A percentile compares a stretch with the other conserved stretches of the same genome.
These are phyloP conservation scores for Balaenoptera acutorostrata DNA, from an alignment of 2,113 vertebrate genomes.

Conservation along the genomic window DNA sequence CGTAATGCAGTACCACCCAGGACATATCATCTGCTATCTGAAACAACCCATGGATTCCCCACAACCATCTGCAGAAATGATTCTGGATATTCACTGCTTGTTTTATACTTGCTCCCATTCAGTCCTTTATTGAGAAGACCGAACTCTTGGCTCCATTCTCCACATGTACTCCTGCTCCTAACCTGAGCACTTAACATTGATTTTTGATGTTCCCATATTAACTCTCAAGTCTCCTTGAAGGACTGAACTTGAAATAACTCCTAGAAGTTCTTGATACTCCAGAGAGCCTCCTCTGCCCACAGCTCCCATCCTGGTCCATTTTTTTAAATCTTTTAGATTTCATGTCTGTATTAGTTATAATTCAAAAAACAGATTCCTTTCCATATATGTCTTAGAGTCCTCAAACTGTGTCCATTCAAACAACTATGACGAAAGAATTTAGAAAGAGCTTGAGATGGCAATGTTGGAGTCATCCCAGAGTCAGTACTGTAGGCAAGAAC, in stretches of 20 bases:
- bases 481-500: neutral
- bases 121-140: neutral
- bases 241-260: neutral
- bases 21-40: neutral
- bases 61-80: neutral
- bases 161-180: neutral
- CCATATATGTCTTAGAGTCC: neutral
- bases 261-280: neutral
- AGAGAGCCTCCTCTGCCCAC: neutral
- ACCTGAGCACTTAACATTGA: neutral
- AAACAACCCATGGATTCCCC: neutral
- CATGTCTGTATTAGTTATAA: neutral
- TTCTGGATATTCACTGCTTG: neutral
- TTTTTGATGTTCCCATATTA: neutral
- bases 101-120: neutral
- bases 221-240: neutral
- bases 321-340: neutral
- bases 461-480: neutral
- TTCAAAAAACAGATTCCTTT: neutral
- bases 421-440: neutral
- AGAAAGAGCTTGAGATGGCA: neutral
- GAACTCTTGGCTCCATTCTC: neutral
- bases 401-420: neutral
- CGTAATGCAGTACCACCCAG: neutral
- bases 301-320: neutral